Evolutionary conservation across 2,888 invertebrate genomes (phyloP), one percentile per base, ranked within the genome.

Genomic region (Pycnomerus fuliginosus): DNA sequence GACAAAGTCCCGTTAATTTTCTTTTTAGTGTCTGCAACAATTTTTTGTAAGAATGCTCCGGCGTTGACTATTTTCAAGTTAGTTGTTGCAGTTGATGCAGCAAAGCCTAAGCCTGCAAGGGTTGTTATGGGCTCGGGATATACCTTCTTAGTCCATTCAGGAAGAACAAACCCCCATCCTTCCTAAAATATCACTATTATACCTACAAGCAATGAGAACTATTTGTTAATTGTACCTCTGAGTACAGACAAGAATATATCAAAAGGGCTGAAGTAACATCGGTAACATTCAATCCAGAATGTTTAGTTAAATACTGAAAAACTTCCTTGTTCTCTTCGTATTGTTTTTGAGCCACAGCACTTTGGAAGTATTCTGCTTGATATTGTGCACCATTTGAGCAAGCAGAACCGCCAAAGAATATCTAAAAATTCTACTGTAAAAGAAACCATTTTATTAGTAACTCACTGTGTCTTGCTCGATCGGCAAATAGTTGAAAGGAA

Each of bases 401-500:
- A 35, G 59, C 60, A 4, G 45, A 14, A 16, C 47, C 48, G 7
- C 61, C 55, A 3, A 42, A 16, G 7, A 60, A 32, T 28, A 56
- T 44, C 52, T 51, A 36, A 37, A 40, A 43, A 10, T 25, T 22
- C 8, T 14, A 34, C 12, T 2, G 10, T 2, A 32, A 32, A 32
- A n/a, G n/a, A n/a, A n/a, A n/a, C n/a, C n/a, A n/a, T n/a, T 17
- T 32, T 16, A 7, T 4, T 30, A n/a, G n/a, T n/a, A n/a, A n/a
- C n/a, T 20, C 12, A 11, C 11, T 20, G 10, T 50, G 32, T 65
- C 65, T 10, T 53, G 20, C 31, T 45, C 13, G 10, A 36, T 35
- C 1, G 81, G 77, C 53, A 80, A 74, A 11, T 83, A 83, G 61
- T 81, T 80, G 10, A 86, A 78, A 7, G 86, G 84, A 40, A 87